phyloP scores from a whole-genome alignment of 2,888 invertebrate species.

The Drosophila nigricruria region DNA sequence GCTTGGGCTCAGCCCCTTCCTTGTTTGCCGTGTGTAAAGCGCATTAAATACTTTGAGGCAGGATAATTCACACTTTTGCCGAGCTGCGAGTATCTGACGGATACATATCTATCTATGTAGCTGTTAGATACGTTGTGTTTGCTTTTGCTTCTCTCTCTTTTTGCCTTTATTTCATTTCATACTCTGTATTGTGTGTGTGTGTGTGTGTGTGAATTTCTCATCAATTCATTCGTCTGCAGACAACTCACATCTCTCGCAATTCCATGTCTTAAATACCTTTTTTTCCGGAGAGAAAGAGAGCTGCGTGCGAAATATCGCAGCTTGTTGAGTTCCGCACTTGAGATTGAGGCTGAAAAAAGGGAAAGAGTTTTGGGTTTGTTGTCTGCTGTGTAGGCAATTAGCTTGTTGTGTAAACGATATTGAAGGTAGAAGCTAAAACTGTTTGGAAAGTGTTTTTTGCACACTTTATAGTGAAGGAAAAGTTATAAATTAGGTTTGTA shows the following conservation, averaged over 20 bases:
- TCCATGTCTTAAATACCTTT: slow-evolving; percentile 63
- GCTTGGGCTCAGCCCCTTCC: slow-evolving; percentile 6
- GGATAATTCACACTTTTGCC: slow-evolving; percentile 75
- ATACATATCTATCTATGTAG: slow-evolving; percentile 48
- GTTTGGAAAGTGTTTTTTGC: not conserved
- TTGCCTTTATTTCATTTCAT: slow-evolving; percentile 24
- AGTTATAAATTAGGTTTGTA: not conserved
- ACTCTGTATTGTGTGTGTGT: slow-evolving; percentile 20
- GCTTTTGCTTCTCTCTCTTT: slow-evolving; percentile 19
- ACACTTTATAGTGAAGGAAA: not conserved
- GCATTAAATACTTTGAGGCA: slow-evolving; percentile 80
- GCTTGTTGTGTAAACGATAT: slow-evolving; percentile 50
- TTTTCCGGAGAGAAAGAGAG: slow-evolving; percentile 41
- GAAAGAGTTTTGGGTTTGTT: not conserved
- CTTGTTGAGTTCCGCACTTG: slow-evolving; percentile 59
- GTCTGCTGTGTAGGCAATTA: slow-evolving; percentile 28
- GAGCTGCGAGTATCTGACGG: slow-evolving; percentile 55
- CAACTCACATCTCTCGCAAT: slow-evolving; percentile 40
- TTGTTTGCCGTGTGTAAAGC: slow-evolving; percentile 68
- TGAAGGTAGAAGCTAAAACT: not conserved
- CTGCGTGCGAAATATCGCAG: slow-evolving; percentile 80
- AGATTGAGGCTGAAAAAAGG: slow-evolving; percentile 15
- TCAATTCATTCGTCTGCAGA: slow-evolving; percentile 25
- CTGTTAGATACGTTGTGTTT: slow-evolving; percentile 58
- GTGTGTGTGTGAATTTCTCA: slow-evolving; percentile 33